Conservation (phyloP, 2,888 invertebrate species). For the Alsophila aescularia region DNA sequence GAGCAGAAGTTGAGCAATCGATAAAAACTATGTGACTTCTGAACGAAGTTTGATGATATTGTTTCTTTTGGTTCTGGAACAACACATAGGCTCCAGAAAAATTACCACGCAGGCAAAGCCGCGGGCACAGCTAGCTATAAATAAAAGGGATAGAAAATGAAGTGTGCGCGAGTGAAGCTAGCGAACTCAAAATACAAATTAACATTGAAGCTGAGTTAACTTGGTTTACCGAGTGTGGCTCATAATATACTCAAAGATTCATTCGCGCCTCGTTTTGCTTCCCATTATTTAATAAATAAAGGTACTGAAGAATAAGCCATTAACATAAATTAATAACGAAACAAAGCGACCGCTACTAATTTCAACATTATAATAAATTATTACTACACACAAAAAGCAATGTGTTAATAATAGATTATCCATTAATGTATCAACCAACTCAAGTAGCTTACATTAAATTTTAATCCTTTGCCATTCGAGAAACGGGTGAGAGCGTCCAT, state of each 20-base stretch:
- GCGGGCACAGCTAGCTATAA: too few relatives aligned
- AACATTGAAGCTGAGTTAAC: neutral
- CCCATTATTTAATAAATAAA: conserved; percentile 7
- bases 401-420: conserved; percentile 20
- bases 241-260: too few relatives aligned
- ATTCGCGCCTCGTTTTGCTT: too few relatives aligned
- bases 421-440: conserved; percentile 15
- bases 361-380: conserved; percentile 12
- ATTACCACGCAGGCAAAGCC: too few relatives aligned
- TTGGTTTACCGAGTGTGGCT: neutral
- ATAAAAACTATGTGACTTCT: too few relatives aligned
- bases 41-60: too few relatives aligned
- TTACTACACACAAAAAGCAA: conserved; percentile 17
- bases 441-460: conserved; percentile 13
- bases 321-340: conserved; percentile 14
- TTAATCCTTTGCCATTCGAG: conserved; percentile 4
- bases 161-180: too few relatives aligned
- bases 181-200: neutral
- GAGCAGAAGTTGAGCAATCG: too few relatives aligned
- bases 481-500: neutral
- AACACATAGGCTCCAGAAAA: too few relatives aligned
- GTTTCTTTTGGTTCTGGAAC: too few relatives aligned
- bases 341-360: conserved; percentile 1
- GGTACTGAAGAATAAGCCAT: neutral
- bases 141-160: too few relatives aligned